Evolutionary conservation across 2,797 vertebrate species (phyloP), one percentile per base, ranked within the genome.

Genomic region (Pipistrellus pipistrellus): DNA sequence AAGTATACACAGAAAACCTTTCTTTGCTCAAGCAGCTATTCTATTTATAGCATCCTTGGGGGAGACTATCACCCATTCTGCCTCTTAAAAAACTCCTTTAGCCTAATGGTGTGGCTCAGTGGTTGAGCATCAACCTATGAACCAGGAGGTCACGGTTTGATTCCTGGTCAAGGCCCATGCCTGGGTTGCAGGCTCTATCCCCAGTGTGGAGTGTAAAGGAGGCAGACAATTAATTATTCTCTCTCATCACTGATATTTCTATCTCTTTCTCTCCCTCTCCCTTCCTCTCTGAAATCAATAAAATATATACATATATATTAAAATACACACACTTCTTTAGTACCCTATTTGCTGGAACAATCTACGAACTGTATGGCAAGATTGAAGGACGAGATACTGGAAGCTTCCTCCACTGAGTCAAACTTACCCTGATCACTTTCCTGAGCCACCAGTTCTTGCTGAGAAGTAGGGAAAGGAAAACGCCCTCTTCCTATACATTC

Each of bases 341-440:
- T 6, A 35, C n/a, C 51, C 20, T 78, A 14, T 73, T 87, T 80
- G 6, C 82, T 46, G 48, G 53, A 72, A 69, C 25, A 72, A 35
- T 90, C 62, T 87, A 23, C 68, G 48, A 78, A 64, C 27, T 85
- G 14, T 21, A 83, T 82, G 73, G 14, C 14, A 89, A 91, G 64
- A 73, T 71, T 57, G 51, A 73, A 72, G 23, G 78, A 12, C 41
- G 57, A 86, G 21, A 35, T 38, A 27, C 30, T 55, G 59, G 55
- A 85, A 38, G 44, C 48, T 90, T 78, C 71, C 59, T 90, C 20
- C 21, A 55, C 3, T 55, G 38, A 91, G 38, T 80, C 18, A 55
- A 82, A 91, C 88, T 92, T 46, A 55, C 62, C 21, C 20, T 20
- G 44, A 48, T 87, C 51, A 14, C 25, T 91, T 87, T 93, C 68